A percentile compares a stretch with the other conserved stretches of the same genome.
Evolutionary conservation across 2,113 vertebrate species (phyloP).

Genomic region (Oreochromis niloticus): DNA sequence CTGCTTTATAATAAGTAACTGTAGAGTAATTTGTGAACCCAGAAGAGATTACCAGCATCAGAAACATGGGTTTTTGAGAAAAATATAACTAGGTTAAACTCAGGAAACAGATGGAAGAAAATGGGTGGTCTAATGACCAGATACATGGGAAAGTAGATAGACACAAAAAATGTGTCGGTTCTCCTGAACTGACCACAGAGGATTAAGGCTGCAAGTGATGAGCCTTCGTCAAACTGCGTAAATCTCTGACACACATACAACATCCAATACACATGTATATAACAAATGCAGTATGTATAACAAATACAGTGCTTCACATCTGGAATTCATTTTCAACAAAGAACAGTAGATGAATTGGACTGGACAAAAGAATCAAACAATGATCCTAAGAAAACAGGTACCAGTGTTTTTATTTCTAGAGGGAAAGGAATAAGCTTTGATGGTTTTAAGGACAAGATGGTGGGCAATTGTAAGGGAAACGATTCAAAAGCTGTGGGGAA

Average conservation of each 20-base stretch:
- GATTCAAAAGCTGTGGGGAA: not conserved
- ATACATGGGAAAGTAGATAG: not conserved
- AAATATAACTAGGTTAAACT: not conserved
- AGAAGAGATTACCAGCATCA: not conserved
- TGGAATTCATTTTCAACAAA: not conserved
- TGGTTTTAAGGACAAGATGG: not conserved
- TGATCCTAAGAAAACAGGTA: not conserved
- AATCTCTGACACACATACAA: constrained; percentile 18
- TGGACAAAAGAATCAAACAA: not conserved
- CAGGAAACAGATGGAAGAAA: not conserved
- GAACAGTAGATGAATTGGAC: not conserved
- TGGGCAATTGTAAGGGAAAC: accelerated
- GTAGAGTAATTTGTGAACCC: not conserved
- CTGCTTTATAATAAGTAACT: not conserved
- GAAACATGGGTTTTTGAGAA: not conserved
- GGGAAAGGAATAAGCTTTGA: not conserved
- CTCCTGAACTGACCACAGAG: not conserved
- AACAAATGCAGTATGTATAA: not conserved
- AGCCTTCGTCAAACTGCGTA: not conserved
- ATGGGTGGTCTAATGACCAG: not conserved
- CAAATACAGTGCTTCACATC: not conserved
- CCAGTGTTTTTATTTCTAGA: not conserved
- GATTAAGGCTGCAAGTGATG: not conserved
- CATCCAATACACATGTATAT: not conserved
- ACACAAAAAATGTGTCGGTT: not conserved